Evolutionary conservation across 2,797 vertebrate species (phyloP), one percentile per base, ranked within the genome.

Genomic region (Coluber constrictor): DNA sequence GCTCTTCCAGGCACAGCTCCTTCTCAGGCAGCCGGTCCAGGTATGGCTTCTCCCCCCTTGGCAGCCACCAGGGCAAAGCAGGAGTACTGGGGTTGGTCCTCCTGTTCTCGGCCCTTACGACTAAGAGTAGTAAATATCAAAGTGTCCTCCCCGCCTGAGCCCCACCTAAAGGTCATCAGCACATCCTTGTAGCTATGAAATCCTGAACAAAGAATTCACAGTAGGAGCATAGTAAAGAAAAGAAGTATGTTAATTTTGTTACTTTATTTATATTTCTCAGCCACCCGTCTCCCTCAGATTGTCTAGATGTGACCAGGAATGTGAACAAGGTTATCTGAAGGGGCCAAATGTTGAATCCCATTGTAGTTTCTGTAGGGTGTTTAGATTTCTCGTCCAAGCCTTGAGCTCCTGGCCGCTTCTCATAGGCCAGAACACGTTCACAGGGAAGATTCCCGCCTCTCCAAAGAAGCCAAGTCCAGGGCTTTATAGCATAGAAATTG

Each of bases 21-120:
- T 99, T 99, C 97, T 99, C 98, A 56, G 99, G 99, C 95, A 99
- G 99, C 97, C 98, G 98, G 59, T 99, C 99, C 93, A 99, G 99
- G 99, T 98, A 96, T 1, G 2, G 60, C 1, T 91, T 90, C 2
- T 88, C 87, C 10, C 37, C 3, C 0, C 23, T 91, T 59, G 3
- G 5, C 3, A 2, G 3, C 7, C 18, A 2, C 57, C 79, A 32
- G 16, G 7, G 51, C n/a, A 47, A 18, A 29, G 43, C 51, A 27
- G 54, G 10, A 16, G 25, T 7, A 0, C 66, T 37, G 1, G 18
- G 74, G 32, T 9, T 10, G 18, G 8, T 43, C 18, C 32, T 10
- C 32, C 70, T 9, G 3, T 20, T 20, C 10, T 1, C 74, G 74
- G 18, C 70, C 70, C 2, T 37, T 10, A 1, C 8, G 29, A 70